These are phyloP conservation scores for Myrmecobius fasciatus DNA, from an alignment of 2,113 vertebrate species.

Conservation along the genomic window DNA sequence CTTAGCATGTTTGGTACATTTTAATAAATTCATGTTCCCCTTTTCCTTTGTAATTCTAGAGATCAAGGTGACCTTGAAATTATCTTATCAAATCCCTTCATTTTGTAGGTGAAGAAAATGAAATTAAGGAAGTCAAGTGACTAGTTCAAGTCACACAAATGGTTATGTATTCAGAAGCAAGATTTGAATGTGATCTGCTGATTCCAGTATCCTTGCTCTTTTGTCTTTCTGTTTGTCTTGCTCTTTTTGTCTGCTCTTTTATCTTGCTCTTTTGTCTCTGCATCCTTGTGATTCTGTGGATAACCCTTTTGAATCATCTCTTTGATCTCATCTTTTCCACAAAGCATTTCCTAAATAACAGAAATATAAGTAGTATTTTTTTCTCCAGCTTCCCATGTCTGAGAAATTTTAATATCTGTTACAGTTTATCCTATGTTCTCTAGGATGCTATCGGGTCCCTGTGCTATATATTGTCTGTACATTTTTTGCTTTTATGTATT, in stretches of 20 bases:
- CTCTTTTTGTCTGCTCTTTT: too few species aligned
- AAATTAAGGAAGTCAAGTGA: background rate
- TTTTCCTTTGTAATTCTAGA: background rate
- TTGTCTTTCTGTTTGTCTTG: too few species aligned
- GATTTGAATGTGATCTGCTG: background rate
- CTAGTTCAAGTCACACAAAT: background rate
- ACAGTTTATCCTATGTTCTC: background rate
- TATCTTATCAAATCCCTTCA: background rate
- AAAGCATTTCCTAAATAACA: conserved; percentile 13
- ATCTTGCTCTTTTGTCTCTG: too few species aligned
- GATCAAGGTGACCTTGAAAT: background rate
- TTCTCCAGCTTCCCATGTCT: background rate
- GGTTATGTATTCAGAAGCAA: background rate
- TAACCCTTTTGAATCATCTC: background rate
- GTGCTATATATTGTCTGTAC: background rate
- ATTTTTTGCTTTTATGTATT: conserved; percentile 3
- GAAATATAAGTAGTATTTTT: background rate
- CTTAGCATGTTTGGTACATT: background rate
- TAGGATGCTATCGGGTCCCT: background rate
- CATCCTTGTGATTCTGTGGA: background rate
- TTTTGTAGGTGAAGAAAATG: background rate
- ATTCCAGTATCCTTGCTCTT: background rate
- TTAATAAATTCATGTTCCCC: background rate
- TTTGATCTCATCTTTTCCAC: background rate
- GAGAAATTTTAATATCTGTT: background rate